Evolutionary conservation across 2,113 vertebrate species (phyloP).

Genomic region (Neotoma lepida): DNA sequence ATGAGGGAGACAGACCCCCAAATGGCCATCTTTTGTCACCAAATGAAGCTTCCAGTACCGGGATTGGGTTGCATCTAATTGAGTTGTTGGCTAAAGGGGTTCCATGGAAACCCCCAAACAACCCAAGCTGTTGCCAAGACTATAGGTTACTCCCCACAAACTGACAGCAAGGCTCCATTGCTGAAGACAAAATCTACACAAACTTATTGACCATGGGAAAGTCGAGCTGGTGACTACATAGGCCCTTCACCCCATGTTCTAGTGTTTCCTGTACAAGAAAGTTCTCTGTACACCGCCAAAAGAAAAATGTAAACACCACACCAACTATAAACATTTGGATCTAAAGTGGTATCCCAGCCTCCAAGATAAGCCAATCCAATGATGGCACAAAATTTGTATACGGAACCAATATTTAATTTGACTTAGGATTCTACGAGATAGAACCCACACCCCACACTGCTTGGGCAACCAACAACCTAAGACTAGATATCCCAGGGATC

Average conservation of each 20-base stretch:
- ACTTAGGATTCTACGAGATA: not conserved
- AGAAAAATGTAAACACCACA: not conserved
- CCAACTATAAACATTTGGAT: not conserved
- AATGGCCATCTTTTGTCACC: not conserved
- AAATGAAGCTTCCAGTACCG: not conserved
- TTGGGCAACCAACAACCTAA: no score
- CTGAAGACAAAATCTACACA: not conserved
- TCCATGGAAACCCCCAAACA: not conserved
- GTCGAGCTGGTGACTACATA: not conserved
- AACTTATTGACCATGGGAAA: not conserved
- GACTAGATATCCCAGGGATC: no score
- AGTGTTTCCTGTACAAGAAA: not conserved
- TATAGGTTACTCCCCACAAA: not conserved
- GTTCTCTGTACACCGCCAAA: not conserved
- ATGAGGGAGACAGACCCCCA: not conserved
- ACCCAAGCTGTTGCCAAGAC: not conserved
- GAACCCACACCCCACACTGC: no score
- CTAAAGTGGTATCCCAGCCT: not conserved
- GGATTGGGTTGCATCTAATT: not conserved
- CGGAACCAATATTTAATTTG: not conserved
- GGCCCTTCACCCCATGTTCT: not conserved
- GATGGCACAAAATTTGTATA: not conserved
- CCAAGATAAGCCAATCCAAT: not conserved
- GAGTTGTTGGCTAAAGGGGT: not conserved
- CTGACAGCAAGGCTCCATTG: not conserved